Evolutionary conservation across 2,888 invertebrate genomes (phyloP).

Genomic region (Volucella bombylans): DNA sequence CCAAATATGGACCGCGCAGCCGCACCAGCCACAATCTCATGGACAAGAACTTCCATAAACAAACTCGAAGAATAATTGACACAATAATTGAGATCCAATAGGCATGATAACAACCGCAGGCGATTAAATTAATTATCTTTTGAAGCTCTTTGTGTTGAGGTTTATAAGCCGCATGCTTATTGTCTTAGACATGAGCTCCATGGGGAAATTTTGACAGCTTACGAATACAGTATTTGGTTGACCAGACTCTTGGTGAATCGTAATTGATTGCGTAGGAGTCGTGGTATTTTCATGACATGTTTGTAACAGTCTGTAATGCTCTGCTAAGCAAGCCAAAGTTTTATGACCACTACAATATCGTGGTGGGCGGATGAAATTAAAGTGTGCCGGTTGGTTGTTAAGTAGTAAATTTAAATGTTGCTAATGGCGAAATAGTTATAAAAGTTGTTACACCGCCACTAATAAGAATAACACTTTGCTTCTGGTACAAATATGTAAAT

Average conservation of each 20-base stretch:
- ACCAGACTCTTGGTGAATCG: background rate
- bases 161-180: constrained; percentile 23
- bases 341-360: too few relatives aligned
- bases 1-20: constrained; percentile 35
- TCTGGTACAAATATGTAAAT: too few relatives aligned
- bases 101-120: constrained; percentile 47
- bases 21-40: constrained; percentile 29
- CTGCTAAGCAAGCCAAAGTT: too few relatives aligned
- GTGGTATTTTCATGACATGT: too few relatives aligned
- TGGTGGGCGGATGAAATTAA: constrained; percentile 10
- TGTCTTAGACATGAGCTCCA: constrained; percentile 20
- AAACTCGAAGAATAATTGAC: constrained; percentile 41
- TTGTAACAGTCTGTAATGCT: too few relatives aligned
- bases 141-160: background rate
- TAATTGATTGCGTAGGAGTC: background rate
- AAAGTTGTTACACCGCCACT: too few relatives aligned
- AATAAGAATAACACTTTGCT: too few relatives aligned
- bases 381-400: background rate
- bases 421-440: background rate
- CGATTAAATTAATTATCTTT: constrained; percentile 52
- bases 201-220: constrained; percentile 34
- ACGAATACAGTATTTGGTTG: background rate
- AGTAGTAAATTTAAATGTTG: background rate
- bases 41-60: constrained; percentile 43
- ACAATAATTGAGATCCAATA: constrained; percentile 53